Evolutionary conservation across 1,140 invertebrate species (phyloP).

Genomic region (Phymastichus coffea): DNA sequence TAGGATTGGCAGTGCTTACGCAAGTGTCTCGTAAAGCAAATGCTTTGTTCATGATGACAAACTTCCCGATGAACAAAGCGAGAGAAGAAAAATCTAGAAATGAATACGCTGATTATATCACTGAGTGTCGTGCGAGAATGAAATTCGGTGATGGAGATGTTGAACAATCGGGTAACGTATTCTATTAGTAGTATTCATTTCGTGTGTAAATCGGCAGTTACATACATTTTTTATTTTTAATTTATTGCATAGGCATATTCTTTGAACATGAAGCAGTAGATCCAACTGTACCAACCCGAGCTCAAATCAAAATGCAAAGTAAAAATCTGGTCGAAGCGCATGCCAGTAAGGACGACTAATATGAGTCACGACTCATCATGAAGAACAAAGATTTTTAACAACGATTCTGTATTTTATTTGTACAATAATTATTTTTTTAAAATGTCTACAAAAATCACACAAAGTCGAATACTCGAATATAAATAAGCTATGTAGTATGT

Average conservation of each 20-base stretch:
- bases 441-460: no score
- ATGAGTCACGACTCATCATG: no score
- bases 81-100: slow-evolving; percentile 40
- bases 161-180: slow-evolving; percentile 33
- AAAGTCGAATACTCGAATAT: no score
- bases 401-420: no score
- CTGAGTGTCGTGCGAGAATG: slow-evolving; percentile 39
- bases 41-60: slow-evolving; percentile 38
- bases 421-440: no score
- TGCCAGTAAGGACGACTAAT: no score
- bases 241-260: slow-evolving; percentile 34
- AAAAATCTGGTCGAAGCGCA: slow-evolving; percentile 41
- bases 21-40: slow-evolving; percentile 40
- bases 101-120: slow-evolving; percentile 47
- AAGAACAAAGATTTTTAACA: no score
- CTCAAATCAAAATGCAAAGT: slow-evolving; percentile 43
- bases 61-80: slow-evolving; percentile 39
- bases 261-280: slow-evolving; percentile 43
- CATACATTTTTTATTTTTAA: no score
- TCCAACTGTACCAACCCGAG: slow-evolving; percentile 35
- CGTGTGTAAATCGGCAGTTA: no score
- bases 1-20: slow-evolving; percentile 41
- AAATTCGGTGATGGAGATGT: slow-evolving; percentile 28
- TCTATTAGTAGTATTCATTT: background rate
- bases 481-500: background rate